Percentiles rank a stretch among this genome's conserved stretches.
Conservation (phyloP, 2,888 invertebrate genomes). For the Nomada fucata region DNA sequence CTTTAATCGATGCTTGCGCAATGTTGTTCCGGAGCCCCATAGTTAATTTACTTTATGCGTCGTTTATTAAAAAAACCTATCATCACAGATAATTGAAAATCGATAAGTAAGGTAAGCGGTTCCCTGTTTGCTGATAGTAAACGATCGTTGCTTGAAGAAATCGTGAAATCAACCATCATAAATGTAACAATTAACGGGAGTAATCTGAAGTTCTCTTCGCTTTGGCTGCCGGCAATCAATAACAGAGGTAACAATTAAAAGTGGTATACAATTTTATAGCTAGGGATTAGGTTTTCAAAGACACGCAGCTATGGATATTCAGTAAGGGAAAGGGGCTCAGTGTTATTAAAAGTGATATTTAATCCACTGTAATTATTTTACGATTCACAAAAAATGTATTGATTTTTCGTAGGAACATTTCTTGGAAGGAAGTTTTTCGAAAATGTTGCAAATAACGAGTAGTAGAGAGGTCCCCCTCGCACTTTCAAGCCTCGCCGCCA, state of each 20-base stretch:
- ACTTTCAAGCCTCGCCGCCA: slow-evolving; percentile 68
- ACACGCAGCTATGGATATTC: background rate
- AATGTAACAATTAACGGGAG: background rate
- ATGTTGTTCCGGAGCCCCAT: background rate
- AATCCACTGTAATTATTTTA: too few species aligned
- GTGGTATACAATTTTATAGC: slow-evolving; percentile 22
- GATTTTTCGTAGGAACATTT: background rate
- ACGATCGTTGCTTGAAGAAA: background rate
- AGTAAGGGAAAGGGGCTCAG: too few species aligned
- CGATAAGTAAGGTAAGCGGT: background rate
- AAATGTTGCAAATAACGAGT: slow-evolving; percentile 61
- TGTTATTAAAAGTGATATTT: background rate
- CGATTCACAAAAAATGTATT: background rate
- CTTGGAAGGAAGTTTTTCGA: slow-evolving; percentile 42
- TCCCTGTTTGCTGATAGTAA: background rate
- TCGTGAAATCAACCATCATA: background rate
- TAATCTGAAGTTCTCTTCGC: slow-evolving; percentile 27
- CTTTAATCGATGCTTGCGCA: background rate
- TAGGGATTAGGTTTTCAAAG: slow-evolving; percentile 26
- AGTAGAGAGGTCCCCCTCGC: slow-evolving; percentile 50
- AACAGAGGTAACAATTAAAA: slow-evolving; percentile 33
- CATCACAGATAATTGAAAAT: background rate
- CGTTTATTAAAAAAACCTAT: background rate
- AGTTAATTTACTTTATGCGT: background rate
- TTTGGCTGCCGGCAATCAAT: slow-evolving; percentile 40